These are phyloP conservation scores for Leptogaster cylindrica DNA, from an alignment of 2,888 invertebrate genomes.

Conservation along the genomic window DNA sequence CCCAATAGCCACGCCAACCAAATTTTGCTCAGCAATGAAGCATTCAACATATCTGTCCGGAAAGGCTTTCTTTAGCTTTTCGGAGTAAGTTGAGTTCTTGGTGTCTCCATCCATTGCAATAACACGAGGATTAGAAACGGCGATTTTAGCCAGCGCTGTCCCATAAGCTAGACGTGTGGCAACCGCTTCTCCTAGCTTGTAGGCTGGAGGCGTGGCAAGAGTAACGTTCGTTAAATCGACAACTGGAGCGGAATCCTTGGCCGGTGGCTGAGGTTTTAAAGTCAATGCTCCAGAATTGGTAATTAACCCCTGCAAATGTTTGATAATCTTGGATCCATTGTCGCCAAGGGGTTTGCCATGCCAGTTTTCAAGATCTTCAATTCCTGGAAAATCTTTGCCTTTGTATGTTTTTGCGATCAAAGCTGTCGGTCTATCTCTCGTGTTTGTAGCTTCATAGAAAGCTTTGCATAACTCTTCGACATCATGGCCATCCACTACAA, in stretches of 20 bases:
- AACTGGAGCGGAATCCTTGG: slow-evolving; percentile 71
- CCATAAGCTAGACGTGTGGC: slow-evolving; percentile 96
- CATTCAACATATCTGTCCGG: slow-evolving; percentile 88
- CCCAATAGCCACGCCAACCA: slow-evolving; percentile 95
- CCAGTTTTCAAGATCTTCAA: slow-evolving; percentile 95
- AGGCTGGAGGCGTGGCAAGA: slow-evolving; percentile 81
- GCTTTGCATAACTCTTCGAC: slow-evolving; percentile 89
- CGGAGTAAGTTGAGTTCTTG: slow-evolving; percentile 98
- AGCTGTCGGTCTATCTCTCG: slow-evolving; percentile 86
- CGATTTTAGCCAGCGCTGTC: slow-evolving; percentile 88
- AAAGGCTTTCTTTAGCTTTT: slow-evolving; percentile 80
- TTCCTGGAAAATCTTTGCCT: slow-evolving; percentile 86
- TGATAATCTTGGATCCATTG: slow-evolving; percentile 73
- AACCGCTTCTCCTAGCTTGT: slow-evolving; percentile 77
- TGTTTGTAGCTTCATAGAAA: slow-evolving; percentile 78
- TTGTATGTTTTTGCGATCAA: slow-evolving; percentile 96
- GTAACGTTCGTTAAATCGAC: slow-evolving; percentile 75
- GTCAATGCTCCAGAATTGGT: slow-evolving; percentile 71
- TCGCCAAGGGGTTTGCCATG: slow-evolving; percentile 96
- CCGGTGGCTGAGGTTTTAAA: slow-evolving; percentile 69
- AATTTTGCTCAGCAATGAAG: slow-evolving; percentile 98
- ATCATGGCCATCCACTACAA: slow-evolving; percentile 96
- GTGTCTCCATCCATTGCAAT: slow-evolving; percentile 97
- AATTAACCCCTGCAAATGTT: slow-evolving; percentile 72
- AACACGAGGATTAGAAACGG: slow-evolving; percentile 75